A percentile compares a stretch with the other conserved stretches of the same genome.
These are phyloP conservation scores for Syngnathus rostellatus DNA, from an alignment of 2,797 vertebrate species.

Conservation along the genomic window DNA sequence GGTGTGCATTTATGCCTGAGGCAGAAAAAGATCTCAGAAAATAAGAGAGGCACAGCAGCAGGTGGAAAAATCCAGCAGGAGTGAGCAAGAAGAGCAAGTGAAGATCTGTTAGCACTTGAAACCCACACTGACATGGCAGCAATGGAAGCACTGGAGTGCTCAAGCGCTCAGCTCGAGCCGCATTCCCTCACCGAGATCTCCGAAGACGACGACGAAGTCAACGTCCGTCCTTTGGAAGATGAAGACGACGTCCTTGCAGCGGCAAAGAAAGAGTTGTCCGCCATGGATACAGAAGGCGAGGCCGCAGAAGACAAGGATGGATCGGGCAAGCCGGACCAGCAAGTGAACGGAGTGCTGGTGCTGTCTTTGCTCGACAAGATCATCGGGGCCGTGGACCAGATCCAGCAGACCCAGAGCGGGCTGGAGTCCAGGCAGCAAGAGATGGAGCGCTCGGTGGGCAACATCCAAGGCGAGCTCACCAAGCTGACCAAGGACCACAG, in stretches of 20 bases:
- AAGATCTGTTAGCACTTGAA: conserved; percentile 16
- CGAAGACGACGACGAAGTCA: conserved; percentile 61
- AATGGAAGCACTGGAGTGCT: conserved; percentile 77
- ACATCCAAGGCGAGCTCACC: conserved; percentile 89
- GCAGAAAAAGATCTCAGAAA: conserved; percentile 13
- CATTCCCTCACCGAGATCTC: conserved; percentile 69
- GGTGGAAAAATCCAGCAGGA: conserved; percentile 15
- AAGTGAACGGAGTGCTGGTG: conserved; percentile 90
- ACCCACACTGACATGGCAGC: conserved; percentile 42
- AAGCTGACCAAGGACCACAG: conserved; percentile 89
- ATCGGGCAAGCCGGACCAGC: conserved; percentile 71
- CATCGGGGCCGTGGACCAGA: conserved; percentile 96
- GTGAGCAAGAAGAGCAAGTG: conserved; percentile 14
- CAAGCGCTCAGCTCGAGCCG: conserved; percentile 59
- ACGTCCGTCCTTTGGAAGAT: conserved; percentile 65
- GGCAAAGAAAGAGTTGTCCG: conserved; percentile 71
- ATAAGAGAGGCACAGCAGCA: conserved; percentile 10
- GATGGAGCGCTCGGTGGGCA: conserved; percentile 88
- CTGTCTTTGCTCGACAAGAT: conserved; percentile 93
- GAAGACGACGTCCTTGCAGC: conserved; percentile 52
- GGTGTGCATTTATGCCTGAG: conserved; percentile 24
- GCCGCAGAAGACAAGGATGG: conserved; percentile 29
- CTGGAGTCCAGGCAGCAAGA: conserved; percentile 89
- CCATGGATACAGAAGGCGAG: conserved; percentile 55
- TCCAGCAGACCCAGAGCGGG: conserved; percentile 89